Percentiles rank a stretch among this genome's conserved stretches.
phyloP scores from a whole-genome alignment of 2,888 invertebrate species.

The Pristionchus japonicus region DNA sequence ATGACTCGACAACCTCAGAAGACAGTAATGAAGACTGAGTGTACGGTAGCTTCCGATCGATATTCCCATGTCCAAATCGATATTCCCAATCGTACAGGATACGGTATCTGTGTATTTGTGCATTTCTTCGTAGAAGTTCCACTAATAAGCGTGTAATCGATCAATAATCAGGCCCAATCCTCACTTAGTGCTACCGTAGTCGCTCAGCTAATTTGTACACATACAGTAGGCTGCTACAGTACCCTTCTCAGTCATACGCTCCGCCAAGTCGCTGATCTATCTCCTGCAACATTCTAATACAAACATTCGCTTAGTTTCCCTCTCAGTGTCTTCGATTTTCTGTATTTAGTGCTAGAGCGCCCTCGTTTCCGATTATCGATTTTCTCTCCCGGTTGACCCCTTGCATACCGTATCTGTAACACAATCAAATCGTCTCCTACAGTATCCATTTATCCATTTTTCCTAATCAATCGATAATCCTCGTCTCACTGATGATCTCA shows the following conservation, averaged over 20 bases:
- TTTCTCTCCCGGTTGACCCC: background rate
- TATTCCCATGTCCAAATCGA: background rate
- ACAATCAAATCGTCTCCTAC: slow-evolving; percentile 3
- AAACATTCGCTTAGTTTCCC: background rate
- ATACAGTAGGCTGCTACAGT: background rate
- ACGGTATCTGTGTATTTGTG: slow-evolving; percentile 29
- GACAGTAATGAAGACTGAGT: slow-evolving; percentile 18
- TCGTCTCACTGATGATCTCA: background rate
- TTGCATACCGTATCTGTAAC: background rate
- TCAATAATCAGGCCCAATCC: background rate
- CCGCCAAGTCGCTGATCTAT: background rate
- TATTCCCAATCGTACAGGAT: background rate
- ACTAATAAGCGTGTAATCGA: background rate
- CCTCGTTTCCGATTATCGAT: slow-evolving; percentile 17
- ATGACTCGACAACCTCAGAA: slow-evolving; percentile 27
- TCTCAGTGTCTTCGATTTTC: background rate
- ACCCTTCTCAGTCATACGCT: slow-evolving; percentile 4
- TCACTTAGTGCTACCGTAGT: background rate
- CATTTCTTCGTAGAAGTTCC: background rate
- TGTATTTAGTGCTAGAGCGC: background rate
- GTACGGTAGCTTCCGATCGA: background rate
- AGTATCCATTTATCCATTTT: background rate
- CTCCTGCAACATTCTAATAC: background rate
- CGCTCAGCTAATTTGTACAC: background rate
- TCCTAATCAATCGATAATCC: background rate